Evolutionary conservation across 2,888 invertebrate genomes (phyloP).

Genomic region (Sympetrum striolatum): DNA sequence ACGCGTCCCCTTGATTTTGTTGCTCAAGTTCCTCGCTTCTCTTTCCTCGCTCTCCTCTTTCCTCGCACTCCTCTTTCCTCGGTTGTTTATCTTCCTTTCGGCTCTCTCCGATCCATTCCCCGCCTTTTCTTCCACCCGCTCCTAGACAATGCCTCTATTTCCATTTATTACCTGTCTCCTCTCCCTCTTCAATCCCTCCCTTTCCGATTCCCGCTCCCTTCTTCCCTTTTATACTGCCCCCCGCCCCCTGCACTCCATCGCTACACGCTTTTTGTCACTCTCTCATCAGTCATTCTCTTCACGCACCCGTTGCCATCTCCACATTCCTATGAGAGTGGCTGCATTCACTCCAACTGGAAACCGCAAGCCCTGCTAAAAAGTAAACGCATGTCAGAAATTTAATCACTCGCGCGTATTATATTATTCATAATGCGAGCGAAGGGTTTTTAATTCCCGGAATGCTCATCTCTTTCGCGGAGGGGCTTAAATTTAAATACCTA

Average conservation of each 20-base stretch:
- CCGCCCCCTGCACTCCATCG: neutral
- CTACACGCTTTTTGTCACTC: neutral
- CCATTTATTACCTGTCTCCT: no score
- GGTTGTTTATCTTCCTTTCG: no score
- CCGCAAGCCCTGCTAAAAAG: neutral
- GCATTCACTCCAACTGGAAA: neutral
- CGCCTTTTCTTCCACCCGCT: no score
- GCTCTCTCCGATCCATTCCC: no score
- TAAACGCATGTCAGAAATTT: neutral
- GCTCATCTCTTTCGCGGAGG: neutral
- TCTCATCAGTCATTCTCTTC: neutral
- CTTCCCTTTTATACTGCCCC: no score
- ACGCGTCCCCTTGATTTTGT: no score
- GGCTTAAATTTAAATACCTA: neutral
- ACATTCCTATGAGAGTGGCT: neutral
- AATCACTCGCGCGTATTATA: neutral
- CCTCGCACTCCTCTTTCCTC: no score
- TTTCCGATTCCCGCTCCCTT: no score
- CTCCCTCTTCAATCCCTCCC: no score
- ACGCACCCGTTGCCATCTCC: neutral
- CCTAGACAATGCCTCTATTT: no score
- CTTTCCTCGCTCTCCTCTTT: no score
- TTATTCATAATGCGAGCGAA: neutral
- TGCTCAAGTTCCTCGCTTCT: no score
- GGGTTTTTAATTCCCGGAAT: neutral